A percentile compares a stretch with the other conserved stretches of the same genome.
These are phyloP conservation scores for Drosophila burlai DNA, from an alignment of 1,140 invertebrate genomes.

Conservation along the genomic window DNA sequence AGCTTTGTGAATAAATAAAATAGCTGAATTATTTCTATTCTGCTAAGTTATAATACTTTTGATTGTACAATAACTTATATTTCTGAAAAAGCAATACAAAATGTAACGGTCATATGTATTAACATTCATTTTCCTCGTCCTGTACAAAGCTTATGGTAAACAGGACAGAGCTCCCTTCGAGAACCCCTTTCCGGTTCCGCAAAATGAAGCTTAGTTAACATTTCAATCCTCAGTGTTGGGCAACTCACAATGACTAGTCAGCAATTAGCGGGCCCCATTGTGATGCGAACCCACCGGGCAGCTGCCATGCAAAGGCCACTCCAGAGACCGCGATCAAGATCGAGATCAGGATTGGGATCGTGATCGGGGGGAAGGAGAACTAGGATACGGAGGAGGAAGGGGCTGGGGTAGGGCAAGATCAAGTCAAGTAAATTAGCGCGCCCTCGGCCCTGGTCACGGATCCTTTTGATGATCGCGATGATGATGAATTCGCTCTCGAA, in stretches of 20 bases:
- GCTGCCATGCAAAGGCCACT: constrained; percentile 48
- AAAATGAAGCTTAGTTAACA: constrained; percentile 31
- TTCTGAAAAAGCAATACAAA: too few species aligned
- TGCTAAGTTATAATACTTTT: neutral
- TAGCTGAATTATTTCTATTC: neutral
- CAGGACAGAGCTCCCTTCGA: neutral
- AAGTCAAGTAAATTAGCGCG: constrained; percentile 70
- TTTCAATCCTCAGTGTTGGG: constrained; percentile 36
- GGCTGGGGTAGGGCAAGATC: constrained; percentile 23
- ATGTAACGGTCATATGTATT: neutral
- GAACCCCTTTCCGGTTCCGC: neutral
- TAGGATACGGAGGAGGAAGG: neutral
- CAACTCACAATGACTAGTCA: constrained; percentile 71
- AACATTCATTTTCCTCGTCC: too few species aligned
- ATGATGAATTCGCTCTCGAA: constrained; percentile 72
- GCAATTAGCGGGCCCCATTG: constrained; percentile 72
- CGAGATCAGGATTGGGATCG: constrained; percentile 37
- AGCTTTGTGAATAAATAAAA: neutral
- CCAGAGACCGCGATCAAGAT: constrained; percentile 45
- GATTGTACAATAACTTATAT: neutral
- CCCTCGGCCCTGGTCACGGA: constrained; percentile 68
- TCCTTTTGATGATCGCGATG: constrained; percentile 67
- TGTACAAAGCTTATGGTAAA: neutral
- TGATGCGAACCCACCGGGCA: constrained; percentile 52
- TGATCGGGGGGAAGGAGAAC: constrained; percentile 3